These are phyloP conservation scores for Formica selysi DNA, from an alignment of 1,140 invertebrate genomes.

Conservation along the genomic window DNA sequence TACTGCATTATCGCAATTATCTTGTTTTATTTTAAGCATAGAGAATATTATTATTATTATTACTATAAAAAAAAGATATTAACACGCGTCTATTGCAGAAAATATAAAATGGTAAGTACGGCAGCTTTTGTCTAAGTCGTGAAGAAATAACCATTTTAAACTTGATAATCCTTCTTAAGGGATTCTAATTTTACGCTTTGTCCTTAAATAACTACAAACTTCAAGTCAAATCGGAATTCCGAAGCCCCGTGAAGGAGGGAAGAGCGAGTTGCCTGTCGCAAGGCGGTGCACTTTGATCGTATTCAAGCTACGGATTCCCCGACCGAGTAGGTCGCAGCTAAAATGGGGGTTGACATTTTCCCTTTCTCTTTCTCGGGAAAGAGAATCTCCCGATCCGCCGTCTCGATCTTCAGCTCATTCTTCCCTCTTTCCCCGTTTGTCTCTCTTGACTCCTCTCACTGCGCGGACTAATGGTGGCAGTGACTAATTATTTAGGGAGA, in stretches of 20 bases:
- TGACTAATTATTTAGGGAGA: slow-evolving; percentile 86
- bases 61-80: not conserved
- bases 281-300: slow-evolving; percentile 60
- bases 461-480: slow-evolving; percentile 80
- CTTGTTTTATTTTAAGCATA: not conserved
- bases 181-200: slow-evolving; percentile 51
- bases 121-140: not conserved
- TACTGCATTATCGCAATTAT: not conserved
- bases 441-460: slow-evolving; percentile 55
- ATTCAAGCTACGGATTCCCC: slow-evolving; percentile 64
- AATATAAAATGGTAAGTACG: not conserved
- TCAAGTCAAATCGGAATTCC: slow-evolving; percentile 40
- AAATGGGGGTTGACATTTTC: slow-evolving; percentile 70
- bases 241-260: slow-evolving; percentile 11
- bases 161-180: slow-evolving; percentile 14
- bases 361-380: slow-evolving; percentile 22
- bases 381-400: slow-evolving; percentile 19
- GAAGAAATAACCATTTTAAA: not conserved
- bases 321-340: slow-evolving; percentile 63
- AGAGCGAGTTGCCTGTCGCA: slow-evolving; percentile 35
- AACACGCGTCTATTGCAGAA: not conserved
- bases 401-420: slow-evolving; percentile 36
- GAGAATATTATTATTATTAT: not conserved
- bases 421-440: slow-evolving; percentile 55
- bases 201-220: slow-evolving; percentile 56